Evolutionary conservation across 2,113 vertebrate species (phyloP).

Genomic region (Pitta sordida): DNA sequence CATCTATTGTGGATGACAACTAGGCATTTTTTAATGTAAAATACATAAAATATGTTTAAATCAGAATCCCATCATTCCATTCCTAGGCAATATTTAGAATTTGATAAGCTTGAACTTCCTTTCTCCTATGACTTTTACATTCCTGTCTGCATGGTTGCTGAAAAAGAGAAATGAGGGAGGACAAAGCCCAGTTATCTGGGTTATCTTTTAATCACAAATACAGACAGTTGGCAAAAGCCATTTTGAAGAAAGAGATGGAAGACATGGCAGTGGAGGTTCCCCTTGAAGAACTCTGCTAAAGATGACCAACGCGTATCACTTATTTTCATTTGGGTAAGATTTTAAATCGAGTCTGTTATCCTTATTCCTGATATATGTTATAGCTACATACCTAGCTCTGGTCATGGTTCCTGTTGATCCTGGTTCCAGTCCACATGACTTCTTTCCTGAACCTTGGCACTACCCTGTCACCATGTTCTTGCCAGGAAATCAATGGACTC

Average conservation of each 20-base stretch:
- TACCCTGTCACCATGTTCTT: background rate
- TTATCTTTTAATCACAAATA: background rate
- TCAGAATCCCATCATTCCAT: background rate
- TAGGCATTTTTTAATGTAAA: background rate
- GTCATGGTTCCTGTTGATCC: background rate
- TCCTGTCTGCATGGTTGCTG: background rate
- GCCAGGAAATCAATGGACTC: background rate
- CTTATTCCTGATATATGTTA: background rate
- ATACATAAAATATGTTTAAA: background rate
- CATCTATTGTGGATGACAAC: background rate
- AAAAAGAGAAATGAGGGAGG: background rate
- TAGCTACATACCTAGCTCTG: background rate
- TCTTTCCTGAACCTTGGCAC: background rate
- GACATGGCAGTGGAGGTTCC: background rate
- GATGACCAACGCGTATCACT: fast-evolving
- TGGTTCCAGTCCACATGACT: background rate
- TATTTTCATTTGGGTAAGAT: background rate
- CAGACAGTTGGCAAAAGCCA: background rate
- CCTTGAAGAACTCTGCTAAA: background rate
- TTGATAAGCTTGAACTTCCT: background rate
- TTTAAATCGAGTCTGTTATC: background rate
- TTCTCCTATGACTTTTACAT: background rate
- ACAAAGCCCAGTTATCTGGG: background rate
- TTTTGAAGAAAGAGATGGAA: background rate
- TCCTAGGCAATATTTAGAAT: background rate